A percentile compares a stretch with the other conserved stretches of the same genome.
phyloP scores from a whole-genome alignment of 35 echinoderm and acorn worm species.

The Apostichopus japonicus region DNA sequence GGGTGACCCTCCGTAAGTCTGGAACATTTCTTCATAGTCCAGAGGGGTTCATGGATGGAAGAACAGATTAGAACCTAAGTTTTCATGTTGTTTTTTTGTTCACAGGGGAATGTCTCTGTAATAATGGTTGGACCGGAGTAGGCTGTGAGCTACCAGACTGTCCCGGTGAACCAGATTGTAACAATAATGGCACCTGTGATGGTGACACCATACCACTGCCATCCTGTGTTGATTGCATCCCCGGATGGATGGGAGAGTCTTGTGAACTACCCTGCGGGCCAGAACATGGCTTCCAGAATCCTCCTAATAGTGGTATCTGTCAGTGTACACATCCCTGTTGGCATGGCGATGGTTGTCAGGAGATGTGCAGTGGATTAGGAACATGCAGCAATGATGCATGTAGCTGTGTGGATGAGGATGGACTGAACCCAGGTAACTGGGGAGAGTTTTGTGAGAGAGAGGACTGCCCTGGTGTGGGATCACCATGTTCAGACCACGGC shows the following conservation, averaged over 20 bases:
- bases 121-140: constrained; percentile 74
- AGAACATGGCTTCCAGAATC: constrained; percentile 73
- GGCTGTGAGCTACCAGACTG: constrained; percentile 83
- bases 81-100: background rate
- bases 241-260: constrained; percentile 89
- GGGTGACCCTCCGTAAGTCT: no score
- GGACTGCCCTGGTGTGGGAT: constrained; percentile 67
- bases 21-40: no score
- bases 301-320: constrained; percentile 85
- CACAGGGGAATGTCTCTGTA: constrained; percentile 73
- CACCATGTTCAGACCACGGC: constrained; percentile 73
- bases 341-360: constrained; percentile 76
- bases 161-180: constrained; percentile 88
- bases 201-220: constrained; percentile 37
- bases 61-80: background rate
- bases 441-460: constrained; percentile 72
- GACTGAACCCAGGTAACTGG: constrained; percentile 73
- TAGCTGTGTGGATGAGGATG: constrained; percentile 39
- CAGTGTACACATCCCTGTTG: constrained; percentile 80
- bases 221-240: constrained; percentile 64
- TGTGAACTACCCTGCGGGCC: constrained; percentile 88
- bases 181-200: constrained; percentile 73
- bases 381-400: constrained; percentile 42
- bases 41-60: background rate
- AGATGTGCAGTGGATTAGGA: constrained; percentile 65